Evolutionary conservation across 1,140 invertebrate genomes (phyloP).

Genomic region (Pachyrhynchus sulphureomaculatus): DNA sequence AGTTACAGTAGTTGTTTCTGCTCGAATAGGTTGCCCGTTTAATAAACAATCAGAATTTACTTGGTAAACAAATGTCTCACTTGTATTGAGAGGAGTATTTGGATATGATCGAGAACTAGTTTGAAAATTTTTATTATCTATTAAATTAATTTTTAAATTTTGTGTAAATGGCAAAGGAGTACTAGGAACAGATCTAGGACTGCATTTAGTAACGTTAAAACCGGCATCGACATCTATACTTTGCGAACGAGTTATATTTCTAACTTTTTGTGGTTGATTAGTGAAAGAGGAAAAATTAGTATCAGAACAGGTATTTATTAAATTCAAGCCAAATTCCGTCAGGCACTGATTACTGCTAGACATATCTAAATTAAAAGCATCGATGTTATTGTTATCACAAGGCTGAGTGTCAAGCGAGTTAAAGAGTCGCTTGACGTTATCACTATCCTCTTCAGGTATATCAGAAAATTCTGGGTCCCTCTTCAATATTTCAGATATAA

Average conservation of each 20-base stretch:
- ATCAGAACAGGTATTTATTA: slow-evolving; percentile 65
- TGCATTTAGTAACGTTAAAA: slow-evolving; percentile 38
- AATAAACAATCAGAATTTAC: slow-evolving; percentile 46
- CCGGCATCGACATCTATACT: slow-evolving; percentile 40
- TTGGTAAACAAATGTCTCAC: slow-evolving; percentile 61
- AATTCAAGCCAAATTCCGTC: slow-evolving; percentile 54
- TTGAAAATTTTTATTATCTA: slow-evolving; percentile 25
- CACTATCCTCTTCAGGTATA: slow-evolving; percentile 27
- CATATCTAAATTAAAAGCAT: slow-evolving; percentile 44
- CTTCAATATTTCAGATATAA: slow-evolving; percentile 2
- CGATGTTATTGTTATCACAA: slow-evolving; percentile 42
- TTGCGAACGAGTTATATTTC: slow-evolving; percentile 39
- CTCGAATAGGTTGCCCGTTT: slow-evolving; percentile 48
- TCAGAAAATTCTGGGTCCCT: background rate
- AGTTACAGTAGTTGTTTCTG: slow-evolving; percentile 22
- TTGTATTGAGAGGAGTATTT: slow-evolving; percentile 59
- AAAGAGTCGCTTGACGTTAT: slow-evolving; percentile 37
- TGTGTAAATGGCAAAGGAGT: slow-evolving; percentile 60
- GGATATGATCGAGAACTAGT: slow-evolving; percentile 64
- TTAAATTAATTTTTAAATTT: slow-evolving; percentile 35
- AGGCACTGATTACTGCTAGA: slow-evolving; percentile 34
- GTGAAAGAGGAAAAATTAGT: slow-evolving; percentile 51
- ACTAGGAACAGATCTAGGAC: slow-evolving; percentile 61
- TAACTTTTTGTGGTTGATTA: slow-evolving; percentile 12
- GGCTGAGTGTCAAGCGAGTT: slow-evolving; percentile 35